phyloP scores from a whole-genome alignment of 2,888 invertebrate genomes.

The Clostera curtula region DNA sequence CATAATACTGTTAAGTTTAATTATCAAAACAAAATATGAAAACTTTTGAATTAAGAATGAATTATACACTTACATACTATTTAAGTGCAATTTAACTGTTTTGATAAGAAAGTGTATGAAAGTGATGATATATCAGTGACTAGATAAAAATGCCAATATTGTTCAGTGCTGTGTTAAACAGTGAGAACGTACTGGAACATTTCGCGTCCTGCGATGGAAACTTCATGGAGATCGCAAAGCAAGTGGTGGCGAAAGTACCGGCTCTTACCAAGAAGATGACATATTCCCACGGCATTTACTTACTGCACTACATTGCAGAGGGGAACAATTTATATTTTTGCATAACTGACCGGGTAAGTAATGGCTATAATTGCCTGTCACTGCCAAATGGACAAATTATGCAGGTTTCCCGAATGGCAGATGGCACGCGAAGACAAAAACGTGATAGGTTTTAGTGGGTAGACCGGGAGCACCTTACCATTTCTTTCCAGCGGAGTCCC shows the following conservation, averaged over 20 bases:
- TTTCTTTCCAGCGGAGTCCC: no score
- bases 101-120: no score
- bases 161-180: slow-evolving; percentile 89
- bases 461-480: no score
- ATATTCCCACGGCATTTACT: slow-evolving; percentile 79
- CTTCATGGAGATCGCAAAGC: slow-evolving; percentile 92
- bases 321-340: slow-evolving; percentile 90
- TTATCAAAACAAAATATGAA: no score
- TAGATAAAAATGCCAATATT: slow-evolving; percentile 86
- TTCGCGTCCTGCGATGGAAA: slow-evolving; percentile 94
- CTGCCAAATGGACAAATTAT: neutral
- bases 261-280: slow-evolving; percentile 88
- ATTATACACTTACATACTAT: no score
- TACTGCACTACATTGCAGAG: slow-evolving; percentile 90
- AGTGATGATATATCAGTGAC: neutral
- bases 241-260: slow-evolving; percentile 87
- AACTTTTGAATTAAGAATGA: no score
- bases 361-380: neutral
- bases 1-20: no score
- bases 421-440: no score
- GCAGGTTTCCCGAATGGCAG: no score
- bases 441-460: no score
- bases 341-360: slow-evolving; percentile 92
- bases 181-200: slow-evolving; percentile 84
- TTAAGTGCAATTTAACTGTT: no score